A percentile compares a stretch with the other conserved stretches of the same genome.
Evolutionary conservation across 2,888 invertebrate genomes (phyloP).

Genomic region (Syritta pipiens): DNA sequence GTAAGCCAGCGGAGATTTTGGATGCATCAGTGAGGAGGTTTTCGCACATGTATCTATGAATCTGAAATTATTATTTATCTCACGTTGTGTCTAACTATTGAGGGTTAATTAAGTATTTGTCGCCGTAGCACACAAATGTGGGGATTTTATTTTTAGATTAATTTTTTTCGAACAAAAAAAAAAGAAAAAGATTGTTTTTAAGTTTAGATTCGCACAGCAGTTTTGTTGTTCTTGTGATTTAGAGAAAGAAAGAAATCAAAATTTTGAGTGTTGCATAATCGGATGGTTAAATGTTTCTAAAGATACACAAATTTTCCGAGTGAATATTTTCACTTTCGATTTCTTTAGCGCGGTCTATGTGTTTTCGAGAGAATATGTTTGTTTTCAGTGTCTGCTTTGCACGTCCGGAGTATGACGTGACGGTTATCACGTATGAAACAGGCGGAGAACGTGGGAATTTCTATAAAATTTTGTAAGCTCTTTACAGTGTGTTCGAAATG

Average conservation of each 20-base stretch:
- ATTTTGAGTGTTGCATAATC: conserved; percentile 31
- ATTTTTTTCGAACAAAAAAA: conserved; percentile 1
- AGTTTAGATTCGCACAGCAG: background rate
- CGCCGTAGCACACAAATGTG: background rate
- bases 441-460: background rate
- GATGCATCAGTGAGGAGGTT: conserved; percentile 38
- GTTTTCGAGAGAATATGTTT: too few species aligned
- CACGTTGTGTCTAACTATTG: conserved; percentile 21
- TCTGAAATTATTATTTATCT: conserved; percentile 23
- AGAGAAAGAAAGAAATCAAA: conserved; percentile 9
- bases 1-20: background rate
- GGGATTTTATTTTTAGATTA: conserved; percentile 9
- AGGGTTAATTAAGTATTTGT: conserved; percentile 52
- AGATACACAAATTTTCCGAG: conserved; percentile 29
- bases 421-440: conserved; percentile 12
- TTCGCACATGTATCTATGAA: conserved; percentile 22
- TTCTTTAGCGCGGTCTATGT: too few species aligned
- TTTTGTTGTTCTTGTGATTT: conserved; percentile 23
- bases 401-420: conserved; percentile 23
- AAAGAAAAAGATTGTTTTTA: conserved; percentile 8
- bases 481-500: too few species aligned
- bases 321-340: conserved; percentile 40
- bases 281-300: conserved; percentile 27
- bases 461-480: too few species aligned
- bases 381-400: background rate